These are phyloP conservation scores for Malurus melanocephalus DNA, from an alignment of 2,113 vertebrate species.

Conservation along the genomic window DNA sequence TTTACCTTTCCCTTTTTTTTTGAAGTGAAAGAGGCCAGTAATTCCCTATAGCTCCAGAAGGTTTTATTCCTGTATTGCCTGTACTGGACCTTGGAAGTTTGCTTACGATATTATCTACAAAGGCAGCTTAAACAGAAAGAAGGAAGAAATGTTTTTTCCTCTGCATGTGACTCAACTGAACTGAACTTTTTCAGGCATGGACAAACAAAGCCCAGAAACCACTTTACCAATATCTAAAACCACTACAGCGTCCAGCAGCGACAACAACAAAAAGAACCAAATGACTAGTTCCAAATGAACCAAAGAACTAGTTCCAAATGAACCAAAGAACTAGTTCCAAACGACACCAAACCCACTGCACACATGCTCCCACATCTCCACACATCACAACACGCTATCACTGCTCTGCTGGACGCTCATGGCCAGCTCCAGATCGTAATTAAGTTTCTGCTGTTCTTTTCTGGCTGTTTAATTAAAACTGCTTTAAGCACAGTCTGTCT, in stretches of 20 bases:
- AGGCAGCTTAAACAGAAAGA: neutral
- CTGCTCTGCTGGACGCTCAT: constrained; percentile 8
- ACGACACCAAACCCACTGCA: neutral
- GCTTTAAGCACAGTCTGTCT: neutral
- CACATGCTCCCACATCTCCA: constrained; percentile 1
- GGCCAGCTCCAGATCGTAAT: neutral
- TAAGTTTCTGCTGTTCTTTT: constrained; percentile 40
- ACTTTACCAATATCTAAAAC: constrained; percentile 19
- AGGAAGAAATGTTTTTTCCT: neutral
- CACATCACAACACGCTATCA: neutral
- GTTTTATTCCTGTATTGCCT: neutral
- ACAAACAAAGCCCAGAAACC: constrained; percentile 42
- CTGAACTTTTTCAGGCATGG: constrained; percentile 35
- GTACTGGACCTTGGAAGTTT: neutral
- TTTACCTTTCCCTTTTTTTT: neutral
- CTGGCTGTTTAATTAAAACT: constrained; percentile 51
- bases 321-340: neutral
- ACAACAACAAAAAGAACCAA: neutral
- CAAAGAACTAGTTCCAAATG: neutral
- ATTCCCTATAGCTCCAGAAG: neutral
- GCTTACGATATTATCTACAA: neutral
- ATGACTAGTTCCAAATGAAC: neutral
- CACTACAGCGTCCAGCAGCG: neutral
- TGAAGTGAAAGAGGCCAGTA: neutral
- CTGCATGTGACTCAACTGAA: neutral